phyloP scores from a whole-genome alignment of 1,140 invertebrate species.

The Onthophagus taurus region DNA sequence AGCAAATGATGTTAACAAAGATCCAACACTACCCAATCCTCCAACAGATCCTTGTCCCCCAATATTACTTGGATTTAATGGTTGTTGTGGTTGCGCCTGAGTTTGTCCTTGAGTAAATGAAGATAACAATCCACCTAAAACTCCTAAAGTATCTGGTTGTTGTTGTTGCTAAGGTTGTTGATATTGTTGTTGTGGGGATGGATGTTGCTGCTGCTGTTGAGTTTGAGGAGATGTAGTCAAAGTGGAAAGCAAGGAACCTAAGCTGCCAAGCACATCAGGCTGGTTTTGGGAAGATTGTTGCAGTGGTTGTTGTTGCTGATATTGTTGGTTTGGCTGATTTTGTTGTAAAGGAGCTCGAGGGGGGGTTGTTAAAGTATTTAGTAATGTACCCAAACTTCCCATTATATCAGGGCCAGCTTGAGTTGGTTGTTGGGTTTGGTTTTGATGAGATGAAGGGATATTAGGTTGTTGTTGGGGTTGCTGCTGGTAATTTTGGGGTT shows the following conservation, averaged over 20 bases:
- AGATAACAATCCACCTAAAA: slow-evolving; percentile 2
- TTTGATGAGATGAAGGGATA: neutral
- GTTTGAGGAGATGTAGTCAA: slow-evolving; percentile 17
- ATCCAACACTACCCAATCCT: slow-evolving; percentile 29
- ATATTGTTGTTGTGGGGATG: no score
- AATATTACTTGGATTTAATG: slow-evolving; percentile 17
- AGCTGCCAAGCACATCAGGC: slow-evolving; percentile 27
- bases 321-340: no score
- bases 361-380: neutral
- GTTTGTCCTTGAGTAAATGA: slow-evolving; percentile 12
- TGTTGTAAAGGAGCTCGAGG: neutral
- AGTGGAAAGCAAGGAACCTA: slow-evolving; percentile 24
- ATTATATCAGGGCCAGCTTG: slow-evolving; percentile 3
- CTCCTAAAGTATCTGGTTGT: slow-evolving; percentile 3
- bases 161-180: slow-evolving; percentile 5
- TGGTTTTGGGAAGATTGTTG: neutral
- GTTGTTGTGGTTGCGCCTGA: slow-evolving; percentile 16
- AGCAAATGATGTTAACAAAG: slow-evolving; percentile 25
- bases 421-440: neutral
- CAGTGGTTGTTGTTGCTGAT: slow-evolving; percentile 12
- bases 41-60: slow-evolving; percentile 30
- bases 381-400: slow-evolving; percentile 1
- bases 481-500: neutral
- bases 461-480: slow-evolving; percentile 3
- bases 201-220: no score